Evolutionary conservation across 2,113 vertebrate genomes (phyloP).

Genomic region (Epinephelus moara): DNA sequence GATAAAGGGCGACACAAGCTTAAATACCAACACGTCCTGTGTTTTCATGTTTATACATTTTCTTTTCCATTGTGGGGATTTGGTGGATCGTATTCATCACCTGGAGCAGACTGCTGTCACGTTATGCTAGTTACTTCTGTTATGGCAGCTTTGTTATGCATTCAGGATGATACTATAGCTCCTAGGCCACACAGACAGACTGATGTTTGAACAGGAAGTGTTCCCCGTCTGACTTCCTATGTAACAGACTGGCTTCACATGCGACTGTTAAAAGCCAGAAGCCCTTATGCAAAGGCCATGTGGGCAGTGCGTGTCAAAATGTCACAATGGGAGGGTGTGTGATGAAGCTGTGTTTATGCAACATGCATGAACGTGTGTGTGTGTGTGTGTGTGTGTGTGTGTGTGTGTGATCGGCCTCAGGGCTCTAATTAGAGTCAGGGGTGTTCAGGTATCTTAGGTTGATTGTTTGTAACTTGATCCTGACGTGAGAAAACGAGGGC

Average conservation of each 20-base stretch:
- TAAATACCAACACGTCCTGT: not conserved
- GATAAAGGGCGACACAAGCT: not conserved
- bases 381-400: slow-evolving; percentile 19
- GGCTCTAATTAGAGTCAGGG: slow-evolving; percentile 64
- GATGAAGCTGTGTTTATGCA: slow-evolving; percentile 41
- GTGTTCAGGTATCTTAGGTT: slow-evolving; percentile 61
- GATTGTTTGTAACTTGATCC: slow-evolving; percentile 58
- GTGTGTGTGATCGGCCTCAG: slow-evolving; percentile 21
- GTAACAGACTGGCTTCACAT: slow-evolving; percentile 18
- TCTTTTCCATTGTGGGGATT: not conserved
- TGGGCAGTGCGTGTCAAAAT: slow-evolving; percentile 24
- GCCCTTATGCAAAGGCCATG: slow-evolving; percentile 34
- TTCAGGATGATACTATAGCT: not conserved
- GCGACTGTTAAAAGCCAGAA: slow-evolving; percentile 15
- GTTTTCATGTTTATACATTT: not conserved
- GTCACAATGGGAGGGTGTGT: slow-evolving; percentile 30
- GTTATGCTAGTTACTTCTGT: slow-evolving; percentile 2
- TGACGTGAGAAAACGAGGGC: slow-evolving; percentile 29
- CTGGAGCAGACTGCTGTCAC: slow-evolving; percentile 25
- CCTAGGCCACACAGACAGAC: not conserved
- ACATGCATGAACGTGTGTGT: slow-evolving; percentile 44
- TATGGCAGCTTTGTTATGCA: not conserved
- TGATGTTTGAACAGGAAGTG: slow-evolving; percentile 48
- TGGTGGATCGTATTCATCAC: slow-evolving; percentile 26
- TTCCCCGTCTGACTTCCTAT: slow-evolving; percentile 40